Evolutionary conservation across 2,888 invertebrate genomes (phyloP), one percentile per base, ranked within the genome.

Genomic region (Drosophila paracracens): DNA sequence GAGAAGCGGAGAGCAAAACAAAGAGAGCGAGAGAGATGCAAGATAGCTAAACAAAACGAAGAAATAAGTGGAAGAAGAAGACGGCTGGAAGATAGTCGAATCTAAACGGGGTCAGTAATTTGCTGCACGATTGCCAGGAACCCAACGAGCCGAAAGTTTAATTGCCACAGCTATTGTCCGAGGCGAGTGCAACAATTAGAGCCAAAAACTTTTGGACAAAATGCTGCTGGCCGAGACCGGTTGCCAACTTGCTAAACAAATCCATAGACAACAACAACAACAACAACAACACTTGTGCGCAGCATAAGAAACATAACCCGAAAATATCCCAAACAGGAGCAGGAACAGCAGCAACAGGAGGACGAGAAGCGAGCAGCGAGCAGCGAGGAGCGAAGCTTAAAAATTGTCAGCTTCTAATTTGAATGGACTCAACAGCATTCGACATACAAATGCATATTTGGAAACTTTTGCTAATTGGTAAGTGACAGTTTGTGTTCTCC

Each of bases 361-460:
- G 11, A 60, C 21, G 21, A 21, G 21, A 21, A 21, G 21, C 21
- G 31, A 10, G 31, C 8, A 31, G 8, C 31, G n/a, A 33, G 62
- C 40, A 60, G 59, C 33, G 60, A 51, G 64, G 48, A 64, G 61
- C 66, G 64, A 60, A 70, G 86, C 78, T 75, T 70, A 53, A 60
- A 81, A 76, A 88, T 81, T 79, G 87, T 76, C 81, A 75, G 83
- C 86, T 88, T 83, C 88, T 85, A 72, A 86, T 90, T 92, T 92
- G 92, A 92, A 92, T 92, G 91, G 91, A 92, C 90, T 91, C 92
- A 84, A 80, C 88, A 85, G 91, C 84, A 84, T 86, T 92, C 83
- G 81, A 86, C 84, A 90, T 92, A 87, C 91, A 92, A 92, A 92
- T 92, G 91, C 92, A 91, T 92, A 91, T 92, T 92, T 92, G 91